Evolutionary conservation across 2,113 vertebrate species (phyloP).

Genomic region (Oncorhynchus clarkii): DNA sequence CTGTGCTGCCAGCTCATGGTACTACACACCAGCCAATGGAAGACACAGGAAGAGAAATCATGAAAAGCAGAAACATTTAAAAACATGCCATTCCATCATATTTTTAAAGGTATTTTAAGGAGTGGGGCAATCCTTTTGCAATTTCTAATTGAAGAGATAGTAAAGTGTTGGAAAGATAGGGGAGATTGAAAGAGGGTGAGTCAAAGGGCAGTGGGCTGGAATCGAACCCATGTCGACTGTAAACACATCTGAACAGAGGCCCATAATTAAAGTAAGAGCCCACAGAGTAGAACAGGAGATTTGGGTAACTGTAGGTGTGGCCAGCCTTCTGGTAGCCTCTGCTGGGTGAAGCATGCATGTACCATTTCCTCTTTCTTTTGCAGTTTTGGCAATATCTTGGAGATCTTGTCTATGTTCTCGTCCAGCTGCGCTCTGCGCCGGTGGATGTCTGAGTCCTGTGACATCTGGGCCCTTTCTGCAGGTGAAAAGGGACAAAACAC

Average conservation of each 20-base stretch:
- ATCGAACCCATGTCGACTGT: too few species aligned
- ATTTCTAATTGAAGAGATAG: too few species aligned
- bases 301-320: not conserved
- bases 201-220: too few species aligned
- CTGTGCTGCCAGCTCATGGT: slow-evolving; percentile 64
- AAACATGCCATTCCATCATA: not conserved
- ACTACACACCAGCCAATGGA: slow-evolving; percentile 55
- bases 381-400: slow-evolving; percentile 56
- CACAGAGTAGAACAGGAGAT: not conserved
- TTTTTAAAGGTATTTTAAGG: too few species aligned
- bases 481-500: not conserved
- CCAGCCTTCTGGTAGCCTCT: not conserved
- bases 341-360: not conserved
- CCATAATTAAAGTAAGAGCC: not conserved
- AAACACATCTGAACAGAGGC: not conserved
- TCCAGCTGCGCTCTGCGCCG: slow-evolving; percentile 74
- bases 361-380: slow-evolving; percentile 60
- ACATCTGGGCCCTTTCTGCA: slow-evolving; percentile 67
- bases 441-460: slow-evolving; percentile 65
- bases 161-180: too few species aligned
- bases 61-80: not conserved
- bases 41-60: not conserved
- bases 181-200: too few species aligned
- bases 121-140: too few species aligned
- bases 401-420: slow-evolving; percentile 70